Evolutionary conservation across 2,113 vertebrate species (phyloP), one percentile per base, ranked within the genome.

Genomic region (Panthera tigris): DNA sequence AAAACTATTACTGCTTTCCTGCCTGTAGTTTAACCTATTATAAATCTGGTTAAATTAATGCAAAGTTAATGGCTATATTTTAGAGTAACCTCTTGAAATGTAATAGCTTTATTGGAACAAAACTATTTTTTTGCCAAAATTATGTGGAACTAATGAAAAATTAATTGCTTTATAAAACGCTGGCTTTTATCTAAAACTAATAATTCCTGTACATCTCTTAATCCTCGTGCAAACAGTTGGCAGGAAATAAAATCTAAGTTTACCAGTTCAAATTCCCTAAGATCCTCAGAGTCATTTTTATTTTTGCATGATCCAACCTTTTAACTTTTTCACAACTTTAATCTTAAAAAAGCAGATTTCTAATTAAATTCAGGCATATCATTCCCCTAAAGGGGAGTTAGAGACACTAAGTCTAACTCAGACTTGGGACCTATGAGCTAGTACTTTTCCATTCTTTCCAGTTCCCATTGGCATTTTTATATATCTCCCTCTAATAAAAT

Each of bases 271-370:
- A 98, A 98, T 98, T 99, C 98, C 98, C 98, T 96, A 95, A 98
- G 98, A 98, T 95, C 96, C 97, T 98, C 91, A 98, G 97, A 99
- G 98, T 98, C 98, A 98, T 98, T 99, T 98, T 98, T 97, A 98
- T 98, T 98, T 98, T 98, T 98, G 98, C 98, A 95, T 99, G 98
- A 98, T 98, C 95, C 81, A 98, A 98, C 98, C 98, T 99, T 99
- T 99, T 98, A 99, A 98, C 98, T 99, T 99, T 98, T 98, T 98
- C 98, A 98, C 98, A 90, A 98, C 97, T 99, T 98, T 98, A 99
- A 99, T 99, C 98, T 99, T 98, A 98, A 98, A 98, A 98, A 97
- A 99, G 98, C 98, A 98, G 97, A 97, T 98, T 99, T 98, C 98
- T 98, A 99, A 99, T 99, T 99, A 99, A 99, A 98, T 99, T 98